These are phyloP conservation scores for Macrosteles quadrilineatus DNA, from an alignment of 1,140 invertebrate genomes.

Conservation along the genomic window DNA sequence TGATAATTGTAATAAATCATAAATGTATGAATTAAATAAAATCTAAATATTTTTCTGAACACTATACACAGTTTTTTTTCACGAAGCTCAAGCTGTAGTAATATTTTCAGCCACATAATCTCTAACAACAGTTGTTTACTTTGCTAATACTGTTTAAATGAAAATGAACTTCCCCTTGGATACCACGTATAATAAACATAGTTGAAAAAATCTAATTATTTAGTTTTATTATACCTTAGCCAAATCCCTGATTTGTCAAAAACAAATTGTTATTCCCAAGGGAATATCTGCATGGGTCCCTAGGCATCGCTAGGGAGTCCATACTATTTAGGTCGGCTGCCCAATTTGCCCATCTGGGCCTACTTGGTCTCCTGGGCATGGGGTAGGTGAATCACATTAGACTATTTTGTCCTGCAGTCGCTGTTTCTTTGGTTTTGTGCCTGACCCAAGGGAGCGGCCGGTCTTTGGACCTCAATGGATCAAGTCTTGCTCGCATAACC, in stretches of 20 bases:
- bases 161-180: too few species aligned
- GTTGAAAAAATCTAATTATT: too few species aligned
- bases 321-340: slow-evolving; percentile 20
- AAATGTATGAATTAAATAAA: too few species aligned
- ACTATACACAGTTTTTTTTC: too few species aligned
- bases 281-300: slow-evolving; percentile 12
- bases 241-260: background rate
- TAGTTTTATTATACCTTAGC: too few species aligned
- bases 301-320: background rate
- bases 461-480: slow-evolving; percentile 10
- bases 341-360: slow-evolving; percentile 18
- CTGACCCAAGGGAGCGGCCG: slow-evolving; percentile 4
- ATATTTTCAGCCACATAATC: too few species aligned
- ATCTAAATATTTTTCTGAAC: too few species aligned
- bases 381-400: slow-evolving; percentile 31
- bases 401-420: slow-evolving; percentile 33
- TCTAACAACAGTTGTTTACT: too few species aligned
- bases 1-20: too few species aligned
- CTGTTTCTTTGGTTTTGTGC: slow-evolving; percentile 32
- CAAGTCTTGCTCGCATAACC: slow-evolving; percentile 19
- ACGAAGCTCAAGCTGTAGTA: too few species aligned
- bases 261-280: slow-evolving; percentile 22
- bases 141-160: too few species aligned
- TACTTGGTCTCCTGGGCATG: slow-evolving; percentile 3
- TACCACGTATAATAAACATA: too few species aligned